Evolutionary conservation across 2,888 invertebrate genomes (phyloP), one percentile per base, ranked within the genome.

Genomic region (Melinaea marsaeus): DNA sequence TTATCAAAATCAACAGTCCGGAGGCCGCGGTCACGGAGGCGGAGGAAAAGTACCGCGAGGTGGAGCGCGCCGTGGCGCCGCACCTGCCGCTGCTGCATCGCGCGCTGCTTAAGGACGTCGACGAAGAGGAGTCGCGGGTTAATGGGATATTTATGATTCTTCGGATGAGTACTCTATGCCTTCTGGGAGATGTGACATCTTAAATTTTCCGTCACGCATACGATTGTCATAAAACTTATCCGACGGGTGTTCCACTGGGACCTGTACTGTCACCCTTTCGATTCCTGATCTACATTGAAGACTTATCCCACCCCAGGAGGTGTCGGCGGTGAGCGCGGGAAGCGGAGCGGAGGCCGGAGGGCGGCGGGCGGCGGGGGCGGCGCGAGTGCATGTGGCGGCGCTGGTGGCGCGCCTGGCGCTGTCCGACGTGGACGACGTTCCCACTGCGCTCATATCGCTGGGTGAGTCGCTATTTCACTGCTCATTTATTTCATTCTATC

Each of bases 361-460:
- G 63, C 47, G 55, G 58, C 51, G 34, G 57, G 75, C 92, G 92
- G 94, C 94, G 92, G 88, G 92, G 60, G 72, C 94, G 94, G 69
- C 93, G 71, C 95, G 96, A 66, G 79, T 92, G 69, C 95, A 96
- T 81, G 93, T 96, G 70, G 93, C 95, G 68, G 94, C 94, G 79
- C 90, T 97, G 71, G 90, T 97, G 75, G 93, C 95, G 70, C 93
- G 94, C 60, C 90, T 97, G 74, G 88, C 96, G 71, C 61, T 46
- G 69, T 94, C 95, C 60, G 94, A 95, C 79, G 94, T 94, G 80
- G 88, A 92, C 72, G 93, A 93, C 76, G 92, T 98, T 74, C 92
- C 94, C 79, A 90, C 92, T 78, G 94, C 95, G 85, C 91, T 93
- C 79, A 88, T 87, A 63, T 87, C 95, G 89, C 78, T 92, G 81